These are phyloP conservation scores for Noctua comes DNA, from an alignment of 2,888 invertebrate genomes.

Conservation along the genomic window DNA sequence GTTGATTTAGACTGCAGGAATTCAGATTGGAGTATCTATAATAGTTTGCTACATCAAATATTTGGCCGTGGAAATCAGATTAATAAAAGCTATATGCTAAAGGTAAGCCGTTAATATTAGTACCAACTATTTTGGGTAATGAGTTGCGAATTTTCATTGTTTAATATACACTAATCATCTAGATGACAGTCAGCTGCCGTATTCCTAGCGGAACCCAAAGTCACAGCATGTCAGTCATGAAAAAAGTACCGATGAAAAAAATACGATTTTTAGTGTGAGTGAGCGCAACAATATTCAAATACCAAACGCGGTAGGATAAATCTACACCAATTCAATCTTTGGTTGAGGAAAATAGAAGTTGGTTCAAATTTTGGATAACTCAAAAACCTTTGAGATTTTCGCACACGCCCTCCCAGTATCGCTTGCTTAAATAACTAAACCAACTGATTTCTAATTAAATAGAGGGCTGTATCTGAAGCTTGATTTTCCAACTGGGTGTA, in stretches of 20 bases:
- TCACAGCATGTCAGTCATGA: not conserved
- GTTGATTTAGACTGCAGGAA: not conserved
- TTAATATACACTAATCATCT: no score
- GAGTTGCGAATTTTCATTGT: no score
- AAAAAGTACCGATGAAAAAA: no score
- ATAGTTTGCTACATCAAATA: not conserved
- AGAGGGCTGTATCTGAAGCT: not conserved
- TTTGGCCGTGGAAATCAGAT: not conserved
- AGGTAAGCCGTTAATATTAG: not conserved
- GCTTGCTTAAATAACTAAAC: not conserved
- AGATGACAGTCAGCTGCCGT: not conserved
- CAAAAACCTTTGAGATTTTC: not conserved
- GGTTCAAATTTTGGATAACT: not conserved
- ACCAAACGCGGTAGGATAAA: not conserved
- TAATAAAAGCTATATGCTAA: not conserved
- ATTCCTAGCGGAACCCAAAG: not conserved
- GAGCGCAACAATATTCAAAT: not conserved
- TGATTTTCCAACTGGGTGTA: constrained; percentile 12
- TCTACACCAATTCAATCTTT: not conserved
- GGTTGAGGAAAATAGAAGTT: not conserved
- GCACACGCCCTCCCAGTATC: not conserved
- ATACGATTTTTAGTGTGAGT: not conserved
- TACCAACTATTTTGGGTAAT: not conserved
- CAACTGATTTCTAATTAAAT: constrained; percentile 15
- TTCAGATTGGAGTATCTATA: not conserved